phyloP scores from a whole-genome alignment of 2,888 invertebrate species.

The Dascillus cervinus region DNA sequence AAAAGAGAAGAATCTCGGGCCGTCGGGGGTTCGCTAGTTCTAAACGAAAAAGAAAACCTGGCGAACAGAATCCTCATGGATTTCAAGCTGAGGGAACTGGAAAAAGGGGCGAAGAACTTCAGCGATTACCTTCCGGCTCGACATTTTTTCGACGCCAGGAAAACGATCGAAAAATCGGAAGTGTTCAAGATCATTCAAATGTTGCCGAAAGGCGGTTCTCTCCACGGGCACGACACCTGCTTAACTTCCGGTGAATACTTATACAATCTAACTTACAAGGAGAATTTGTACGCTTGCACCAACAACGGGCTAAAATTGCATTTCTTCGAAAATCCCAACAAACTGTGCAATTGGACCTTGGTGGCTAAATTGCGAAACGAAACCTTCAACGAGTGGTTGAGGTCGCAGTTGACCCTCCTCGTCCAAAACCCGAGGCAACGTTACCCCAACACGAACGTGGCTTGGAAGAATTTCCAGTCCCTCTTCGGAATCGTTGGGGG shows the following conservation, averaged over 20 bases:
- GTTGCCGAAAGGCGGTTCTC: slow-evolving; percentile 68
- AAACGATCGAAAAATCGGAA: slow-evolving; percentile 52
- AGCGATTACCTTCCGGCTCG: slow-evolving; percentile 52
- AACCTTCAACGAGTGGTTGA: slow-evolving; percentile 32
- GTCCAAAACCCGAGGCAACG: slow-evolving; percentile 44
- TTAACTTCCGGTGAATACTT: slow-evolving; percentile 54
- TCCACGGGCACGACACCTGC: slow-evolving; percentile 62
- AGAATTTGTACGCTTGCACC: slow-evolving; percentile 49
- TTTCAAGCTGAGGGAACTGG: slow-evolving; percentile 29
- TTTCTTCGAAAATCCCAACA: slow-evolving; percentile 26
- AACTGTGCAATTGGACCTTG: slow-evolving; percentile 21
- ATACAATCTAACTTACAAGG: slow-evolving; percentile 51
- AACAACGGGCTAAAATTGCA: slow-evolving; percentile 27
- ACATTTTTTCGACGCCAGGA: slow-evolving; percentile 57
- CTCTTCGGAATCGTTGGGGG: slow-evolving; percentile 50
- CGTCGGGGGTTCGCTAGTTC: slow-evolving; percentile 11
- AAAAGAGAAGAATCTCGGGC: slow-evolving; percentile 3
- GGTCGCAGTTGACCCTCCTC: slow-evolving; percentile 49
- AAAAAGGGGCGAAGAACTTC: slow-evolving; percentile 26
- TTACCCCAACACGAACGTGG: slow-evolving; percentile 48
- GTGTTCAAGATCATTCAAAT: slow-evolving; percentile 58
- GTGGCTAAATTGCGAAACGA: slow-evolving; percentile 18
- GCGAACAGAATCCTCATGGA: slow-evolving; percentile 29
- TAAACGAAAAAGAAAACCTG: slow-evolving; percentile 25
- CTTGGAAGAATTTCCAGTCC: slow-evolving; percentile 52